Conservation (phyloP, 2,113 vertebrate species). For the Perca fluviatilis region DNA sequence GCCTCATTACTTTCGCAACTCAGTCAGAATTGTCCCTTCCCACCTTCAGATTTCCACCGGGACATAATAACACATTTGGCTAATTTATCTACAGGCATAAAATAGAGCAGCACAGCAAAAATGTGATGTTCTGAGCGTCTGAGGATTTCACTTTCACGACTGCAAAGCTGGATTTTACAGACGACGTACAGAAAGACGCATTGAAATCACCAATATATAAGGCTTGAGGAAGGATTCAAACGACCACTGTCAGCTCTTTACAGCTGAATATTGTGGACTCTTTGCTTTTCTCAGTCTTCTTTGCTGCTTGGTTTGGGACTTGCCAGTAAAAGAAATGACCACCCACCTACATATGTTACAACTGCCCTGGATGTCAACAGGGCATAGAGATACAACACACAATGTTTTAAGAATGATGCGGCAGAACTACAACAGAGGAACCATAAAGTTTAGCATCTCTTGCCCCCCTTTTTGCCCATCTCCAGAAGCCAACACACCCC, state of each 20-base stretch:
- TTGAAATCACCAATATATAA: neutral
- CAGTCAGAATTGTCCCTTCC: slow-evolving; percentile 28
- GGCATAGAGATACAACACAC: neutral
- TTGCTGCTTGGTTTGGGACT: neutral
- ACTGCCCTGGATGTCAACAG: neutral
- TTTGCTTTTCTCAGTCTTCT: neutral
- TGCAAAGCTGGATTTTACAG: neutral
- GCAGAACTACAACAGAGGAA: no score
- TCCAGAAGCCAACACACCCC: no score
- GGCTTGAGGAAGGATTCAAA: neutral
- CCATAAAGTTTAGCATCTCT: no score
- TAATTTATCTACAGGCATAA: slow-evolving; percentile 39
- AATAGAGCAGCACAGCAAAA: slow-evolving; percentile 12
- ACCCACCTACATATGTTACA: neutral
- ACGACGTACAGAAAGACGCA: neutral
- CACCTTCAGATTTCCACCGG: slow-evolving; percentile 55
- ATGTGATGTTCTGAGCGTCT: neutral
- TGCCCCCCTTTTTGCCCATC: no score
- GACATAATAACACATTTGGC: slow-evolving; percentile 19
- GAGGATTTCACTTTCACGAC: neutral
- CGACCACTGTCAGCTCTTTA: neutral
- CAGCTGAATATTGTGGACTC: neutral
- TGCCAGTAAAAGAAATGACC: neutral
- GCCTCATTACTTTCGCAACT: slow-evolving; percentile 63
- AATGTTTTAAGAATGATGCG: neutral